Conservation (phyloP, 2,888 invertebrate genomes). For the Nymphalis c-album region DNA sequence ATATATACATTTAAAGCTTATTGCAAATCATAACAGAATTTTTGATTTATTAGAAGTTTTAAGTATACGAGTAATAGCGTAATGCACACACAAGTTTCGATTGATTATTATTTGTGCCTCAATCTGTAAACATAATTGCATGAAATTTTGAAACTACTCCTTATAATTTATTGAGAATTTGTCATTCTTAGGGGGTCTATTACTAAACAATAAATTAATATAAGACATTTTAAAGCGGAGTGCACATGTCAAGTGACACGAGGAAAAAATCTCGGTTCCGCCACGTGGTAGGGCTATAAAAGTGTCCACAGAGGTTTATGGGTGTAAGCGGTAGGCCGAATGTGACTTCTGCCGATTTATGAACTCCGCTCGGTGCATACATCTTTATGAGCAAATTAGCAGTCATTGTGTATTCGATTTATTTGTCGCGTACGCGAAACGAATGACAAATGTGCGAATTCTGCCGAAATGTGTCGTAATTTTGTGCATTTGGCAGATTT, state of each 20-base stretch:
- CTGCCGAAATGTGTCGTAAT: constrained; percentile 47
- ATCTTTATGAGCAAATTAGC: constrained; percentile 80
- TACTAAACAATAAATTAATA: constrained; percentile 77
- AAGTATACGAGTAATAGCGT: too few relatives aligned
- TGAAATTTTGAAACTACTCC: constrained; percentile 15
- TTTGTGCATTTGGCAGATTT: constrained; percentile 42
- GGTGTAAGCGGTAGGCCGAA: constrained; percentile 79
- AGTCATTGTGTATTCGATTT: constrained; percentile 78
- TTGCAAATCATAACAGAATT: too few relatives aligned
- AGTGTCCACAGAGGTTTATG: constrained; percentile 79
- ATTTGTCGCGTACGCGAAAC: constrained; percentile 60
- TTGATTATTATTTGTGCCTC: not conserved
- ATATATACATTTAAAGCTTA: too few relatives aligned
- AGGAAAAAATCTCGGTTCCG: constrained; percentile 70
- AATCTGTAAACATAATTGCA: not conserved
- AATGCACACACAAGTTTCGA: too few relatives aligned
- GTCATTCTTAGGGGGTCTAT: constrained; percentile 53
- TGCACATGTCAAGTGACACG: constrained; percentile 78
- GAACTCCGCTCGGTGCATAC: constrained; percentile 71
- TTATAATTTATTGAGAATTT: constrained; percentile 19
- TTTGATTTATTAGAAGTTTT: too few relatives aligned
- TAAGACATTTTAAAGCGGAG: constrained; percentile 57
- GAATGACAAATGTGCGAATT: constrained; percentile 76
- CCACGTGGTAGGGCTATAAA: constrained; percentile 80
- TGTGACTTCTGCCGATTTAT: constrained; percentile 76